phyloP scores from a whole-genome alignment of 2,113 vertebrate genomes.

The Accipiter virgatus region DNA sequence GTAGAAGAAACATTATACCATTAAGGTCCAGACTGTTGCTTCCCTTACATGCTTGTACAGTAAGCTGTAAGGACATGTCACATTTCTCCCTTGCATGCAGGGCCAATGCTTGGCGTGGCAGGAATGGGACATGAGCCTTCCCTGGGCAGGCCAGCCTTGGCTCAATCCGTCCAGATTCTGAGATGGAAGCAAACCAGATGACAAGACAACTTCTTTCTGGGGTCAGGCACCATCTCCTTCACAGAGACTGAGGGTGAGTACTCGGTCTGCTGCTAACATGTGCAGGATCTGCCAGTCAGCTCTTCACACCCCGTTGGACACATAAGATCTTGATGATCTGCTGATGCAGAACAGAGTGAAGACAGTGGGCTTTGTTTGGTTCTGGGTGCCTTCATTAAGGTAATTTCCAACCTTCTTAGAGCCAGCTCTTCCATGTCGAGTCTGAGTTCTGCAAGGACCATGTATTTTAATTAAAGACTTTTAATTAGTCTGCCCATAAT shows the following conservation, averaged over 20 bases:
- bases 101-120: neutral
- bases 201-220: neutral
- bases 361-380: rapidly evolving
- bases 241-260: neutral
- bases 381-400: neutral
- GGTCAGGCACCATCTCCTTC: neutral
- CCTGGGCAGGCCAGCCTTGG: neutral
- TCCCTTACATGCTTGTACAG: rapidly evolving
- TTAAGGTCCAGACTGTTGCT: neutral
- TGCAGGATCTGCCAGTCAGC: neutral
- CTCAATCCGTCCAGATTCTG: neutral
- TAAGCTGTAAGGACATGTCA: rapidly evolving
- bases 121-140: neutral
- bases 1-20: rapidly evolving
- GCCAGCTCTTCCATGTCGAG: neutral
- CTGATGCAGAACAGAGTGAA: neutral
- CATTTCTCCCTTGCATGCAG: neutral
- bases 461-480: constrained; percentile 35
- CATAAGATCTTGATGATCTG: neutral
- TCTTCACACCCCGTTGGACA: rapidly evolving
- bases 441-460: neutral
- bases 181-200: neutral
- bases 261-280: neutral
- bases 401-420: neutral
- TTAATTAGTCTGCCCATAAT: constrained; percentile 45